Percentiles rank a stretch among this genome's conserved stretches.
These are phyloP conservation scores for Danio jaintianensis DNA, from an alignment of 2,797 vertebrate species.

Conservation along the genomic window DNA sequence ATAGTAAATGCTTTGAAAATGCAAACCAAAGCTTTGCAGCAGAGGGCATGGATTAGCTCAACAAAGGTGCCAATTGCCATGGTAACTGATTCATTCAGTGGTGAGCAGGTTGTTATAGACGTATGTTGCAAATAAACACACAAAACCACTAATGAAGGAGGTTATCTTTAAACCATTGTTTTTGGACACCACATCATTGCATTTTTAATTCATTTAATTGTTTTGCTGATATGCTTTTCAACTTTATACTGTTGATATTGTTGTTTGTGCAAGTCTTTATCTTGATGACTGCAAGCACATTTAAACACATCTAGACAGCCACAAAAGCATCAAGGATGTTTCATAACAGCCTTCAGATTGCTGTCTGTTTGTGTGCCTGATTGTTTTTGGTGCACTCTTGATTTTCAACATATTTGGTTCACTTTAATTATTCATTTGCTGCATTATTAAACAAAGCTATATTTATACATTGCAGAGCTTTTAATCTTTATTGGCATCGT, in stretches of 20 bases:
- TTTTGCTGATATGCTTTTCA: too few relatives aligned
- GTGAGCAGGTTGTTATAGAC: constrained; percentile 40
- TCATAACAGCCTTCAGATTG: background rate
- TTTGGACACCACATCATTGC: background rate
- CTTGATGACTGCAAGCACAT: background rate
- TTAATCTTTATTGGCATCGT: constrained; percentile 69
- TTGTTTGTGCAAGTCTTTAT: background rate
- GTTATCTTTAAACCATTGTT: background rate
- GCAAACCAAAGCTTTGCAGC: constrained; percentile 48
- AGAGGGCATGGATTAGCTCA: constrained; percentile 43
- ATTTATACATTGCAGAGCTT: constrained; percentile 68
- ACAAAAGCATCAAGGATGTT: background rate
- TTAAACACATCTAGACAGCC: constrained; percentile 4
- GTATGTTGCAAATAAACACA: constrained; percentile 12
- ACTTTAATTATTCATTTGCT: constrained; percentile 67
- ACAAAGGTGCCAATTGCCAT: constrained; percentile 65
- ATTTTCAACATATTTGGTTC: constrained; percentile 35
- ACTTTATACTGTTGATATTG: too few relatives aligned
- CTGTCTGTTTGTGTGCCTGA: background rate
- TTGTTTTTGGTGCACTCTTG: background rate
- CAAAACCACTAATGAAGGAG: background rate
- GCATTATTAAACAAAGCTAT: constrained; percentile 73
- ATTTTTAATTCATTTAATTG: background rate
- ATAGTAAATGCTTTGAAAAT: constrained; percentile 49
- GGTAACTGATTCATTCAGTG: constrained; percentile 63